Evolutionary conservation across 2,888 invertebrate genomes (phyloP), one percentile per base, ranked within the genome.

Genomic region (Altica lythri): DNA sequence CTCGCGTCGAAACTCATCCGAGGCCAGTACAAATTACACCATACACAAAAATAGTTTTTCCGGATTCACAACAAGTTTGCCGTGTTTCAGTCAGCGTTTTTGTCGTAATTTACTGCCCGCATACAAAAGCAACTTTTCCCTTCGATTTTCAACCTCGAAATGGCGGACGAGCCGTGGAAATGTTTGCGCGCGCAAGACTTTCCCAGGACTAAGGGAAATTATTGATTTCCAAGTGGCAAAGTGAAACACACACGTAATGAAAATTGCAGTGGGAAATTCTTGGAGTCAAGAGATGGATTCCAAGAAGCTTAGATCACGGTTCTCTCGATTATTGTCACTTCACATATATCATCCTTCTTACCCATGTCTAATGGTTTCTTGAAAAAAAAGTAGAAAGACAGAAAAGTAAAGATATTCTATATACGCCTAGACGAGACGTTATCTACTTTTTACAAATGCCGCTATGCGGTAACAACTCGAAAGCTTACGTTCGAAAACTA

Each of bases 11-110:
- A 72, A 68, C 73, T 75, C 78, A 78, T 78, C 77, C 77, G 77
- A 77, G 77, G 77, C 77, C 72, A 73, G 71, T 72, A 65, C 70
- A 67, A 70, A 69, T 77, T 74, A 77, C 76, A 77, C 78, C 77
- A 78, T 77, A 72, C 75, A 77, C 74, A 62, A 62, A 46, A 43
- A 52, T 48, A 43, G 53, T 54, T 55, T 59, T 43, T 25, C 40
- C n/a, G 19, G 45, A 30, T 45, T 37, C 32, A 42, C 56, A 54
- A 53, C 27, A 44, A 49, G 55, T 42, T 30, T 40, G 30, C 27
- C 49, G 35, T 40, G 9, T 32, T 29, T 49, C 32, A 42, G 25
- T 8, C 8, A 18, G 30, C 18, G 40, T 22, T 32, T 17, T 18
- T 18, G 10, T 49, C 32, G 60, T 57, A 54, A 25, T 48, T 43